Evolutionary conservation across 2,888 invertebrate genomes (phyloP), one percentile per base, ranked within the genome.

Genomic region (Fissipunctia ypsillon): DNA sequence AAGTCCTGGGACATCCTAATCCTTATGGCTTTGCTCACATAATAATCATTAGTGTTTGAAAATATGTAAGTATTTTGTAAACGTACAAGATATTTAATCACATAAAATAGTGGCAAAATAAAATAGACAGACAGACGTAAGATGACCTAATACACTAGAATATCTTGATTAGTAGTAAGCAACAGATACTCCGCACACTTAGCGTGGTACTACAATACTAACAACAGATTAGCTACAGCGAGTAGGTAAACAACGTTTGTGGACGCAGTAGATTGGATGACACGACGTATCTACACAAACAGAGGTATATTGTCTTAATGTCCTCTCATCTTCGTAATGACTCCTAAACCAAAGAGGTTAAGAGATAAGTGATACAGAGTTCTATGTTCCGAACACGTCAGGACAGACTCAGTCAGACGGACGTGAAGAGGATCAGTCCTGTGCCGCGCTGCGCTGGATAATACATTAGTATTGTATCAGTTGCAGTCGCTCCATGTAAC

Each of bases 191-290:
- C 19, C 0, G 45, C 2, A 61, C n/a, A 25, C 25, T 31, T 28
- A 52, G 35, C 22, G 22, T 14, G 12, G 7, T 3, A 35, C 12
- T 14, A 38, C 31, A 6, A n/a, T 12, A 57, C 41, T 12, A 45
- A 14, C 54, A 43, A n/a, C 22, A 76, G n/a, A 67, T 77, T 56
- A n/a, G 12, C 41, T 16, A 48, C n/a, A 31, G 5, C 57, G 28
- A n/a, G 63, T 31, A 16, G 12, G 35, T 25, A 52, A 31, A 69
- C 83, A 48, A 28, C 14, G 41, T 5, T 0, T 78, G 84, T 80
- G 72, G 80, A 83, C 80, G 14, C 25, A 41, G 28, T 38, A 60
- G 84, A 81, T 81, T 73, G 64, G 69, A 64, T 31, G 19, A 28
- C 38, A 64, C 16, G 1, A n/a, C 2, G 31, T 31, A n/a, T 19